Evolutionary conservation across 2,113 vertebrate genomes (phyloP).

Genomic region (Monopterus albus): DNA sequence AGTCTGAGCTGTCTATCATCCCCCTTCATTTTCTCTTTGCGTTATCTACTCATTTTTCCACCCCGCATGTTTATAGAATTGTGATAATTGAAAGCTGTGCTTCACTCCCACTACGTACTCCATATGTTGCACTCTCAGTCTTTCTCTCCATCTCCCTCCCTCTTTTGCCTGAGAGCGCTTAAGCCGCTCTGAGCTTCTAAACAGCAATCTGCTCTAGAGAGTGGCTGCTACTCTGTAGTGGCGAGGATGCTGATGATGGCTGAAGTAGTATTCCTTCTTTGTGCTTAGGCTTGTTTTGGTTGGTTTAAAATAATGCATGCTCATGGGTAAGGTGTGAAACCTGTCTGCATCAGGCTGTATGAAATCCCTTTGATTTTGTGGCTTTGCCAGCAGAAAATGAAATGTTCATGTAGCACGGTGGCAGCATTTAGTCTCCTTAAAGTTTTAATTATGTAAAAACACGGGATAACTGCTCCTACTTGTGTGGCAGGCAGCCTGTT

Average conservation of each 20-base stretch:
- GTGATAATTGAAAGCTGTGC: constrained; percentile 78
- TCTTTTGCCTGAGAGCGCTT: constrained; percentile 77
- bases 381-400: constrained; percentile 59
- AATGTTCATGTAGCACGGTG: constrained; percentile 37
- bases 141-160: constrained; percentile 54
- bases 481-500: constrained; percentile 56
- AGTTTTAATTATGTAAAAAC: constrained; percentile 67
- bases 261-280: constrained; percentile 30
- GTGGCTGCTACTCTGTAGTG: constrained; percentile 66
- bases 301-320: constrained; percentile 42
- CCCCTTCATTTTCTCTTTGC: constrained; percentile 61
- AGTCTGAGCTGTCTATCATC: constrained; percentile 67
- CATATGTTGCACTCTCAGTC: constrained; percentile 69
- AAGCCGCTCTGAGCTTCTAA: constrained; percentile 78
- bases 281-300: constrained; percentile 27
- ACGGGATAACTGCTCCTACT: constrained; percentile 51
- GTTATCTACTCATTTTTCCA: constrained; percentile 71
- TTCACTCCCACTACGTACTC: constrained; percentile 72
- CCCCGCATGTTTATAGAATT: constrained; percentile 71
- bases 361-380: constrained; percentile 45
- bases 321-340: constrained; percentile 21
- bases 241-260: constrained; percentile 54
- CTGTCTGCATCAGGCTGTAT: constrained; percentile 15
- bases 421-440: constrained; percentile 54
- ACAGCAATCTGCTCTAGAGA: constrained; percentile 73